These are phyloP conservation scores for Melanostigma gelatinosum DNA, from an alignment of 2,113 vertebrate genomes.

Conservation along the genomic window DNA sequence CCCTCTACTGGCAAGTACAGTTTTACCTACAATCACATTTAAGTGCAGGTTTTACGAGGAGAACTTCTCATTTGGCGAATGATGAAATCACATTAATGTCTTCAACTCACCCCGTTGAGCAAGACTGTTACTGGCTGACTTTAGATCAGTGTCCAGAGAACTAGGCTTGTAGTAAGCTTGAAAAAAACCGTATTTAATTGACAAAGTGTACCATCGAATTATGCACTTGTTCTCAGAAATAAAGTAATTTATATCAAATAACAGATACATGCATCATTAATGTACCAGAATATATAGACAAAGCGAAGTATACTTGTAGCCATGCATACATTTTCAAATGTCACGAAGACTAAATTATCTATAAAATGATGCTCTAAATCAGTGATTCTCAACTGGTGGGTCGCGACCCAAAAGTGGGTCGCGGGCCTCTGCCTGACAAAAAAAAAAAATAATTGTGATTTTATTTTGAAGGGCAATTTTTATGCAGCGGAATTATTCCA, in stretches of 20 bases:
- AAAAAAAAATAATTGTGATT: too few relatives aligned
- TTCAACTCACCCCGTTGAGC: neutral
- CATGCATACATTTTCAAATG: too few relatives aligned
- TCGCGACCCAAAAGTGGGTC: too few relatives aligned
- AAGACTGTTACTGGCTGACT: neutral
- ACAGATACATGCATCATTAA: neutral
- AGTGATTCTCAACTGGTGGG: too few relatives aligned
- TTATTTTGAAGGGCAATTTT: too few relatives aligned
- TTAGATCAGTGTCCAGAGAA: neutral
- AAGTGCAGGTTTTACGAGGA: neutral
- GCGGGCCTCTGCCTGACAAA: too few relatives aligned
- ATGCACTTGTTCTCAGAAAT: neutral
- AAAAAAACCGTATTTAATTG: neutral
- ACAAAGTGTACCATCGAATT: neutral
- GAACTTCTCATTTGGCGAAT: neutral
- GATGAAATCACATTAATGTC: neutral
- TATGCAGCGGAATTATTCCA: too few relatives aligned
- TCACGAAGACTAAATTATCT: neutral
- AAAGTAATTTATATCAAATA: neutral
- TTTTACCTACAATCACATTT: neutral
- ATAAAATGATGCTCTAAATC: neutral
- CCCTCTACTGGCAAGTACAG: conserved; percentile 4
- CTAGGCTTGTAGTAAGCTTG: neutral
- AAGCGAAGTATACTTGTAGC: too few relatives aligned
- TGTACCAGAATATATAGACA: neutral